Percentiles rank a stretch among this genome's conserved stretches.
phyloP scores from a whole-genome alignment of 2,888 invertebrate genomes.

The Catocala nupta region DNA sequence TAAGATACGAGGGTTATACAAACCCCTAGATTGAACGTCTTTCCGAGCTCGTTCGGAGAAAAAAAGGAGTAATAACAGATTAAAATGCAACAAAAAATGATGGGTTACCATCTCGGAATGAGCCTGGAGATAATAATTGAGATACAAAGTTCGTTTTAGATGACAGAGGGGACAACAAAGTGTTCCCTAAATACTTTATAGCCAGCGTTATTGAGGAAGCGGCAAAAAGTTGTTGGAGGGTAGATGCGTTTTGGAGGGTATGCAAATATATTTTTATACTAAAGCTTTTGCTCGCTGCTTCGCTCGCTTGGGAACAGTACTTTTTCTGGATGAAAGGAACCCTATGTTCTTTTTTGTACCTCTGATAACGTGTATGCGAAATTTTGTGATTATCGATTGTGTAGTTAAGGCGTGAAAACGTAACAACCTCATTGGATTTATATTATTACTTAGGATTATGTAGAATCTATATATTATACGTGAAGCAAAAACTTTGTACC shows the following conservation, averaged over 20 bases:
- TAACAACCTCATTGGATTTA: too few relatives aligned
- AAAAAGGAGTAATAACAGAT: conserved; percentile 18
- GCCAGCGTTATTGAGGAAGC: conserved; percentile 18
- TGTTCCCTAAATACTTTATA: conserved; percentile 28
- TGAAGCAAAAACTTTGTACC: too few relatives aligned
- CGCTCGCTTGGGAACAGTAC: too few relatives aligned
- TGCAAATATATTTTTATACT: neutral
- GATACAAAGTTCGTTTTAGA: conserved; percentile 28
- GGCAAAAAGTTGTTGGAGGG: conserved; percentile 10
- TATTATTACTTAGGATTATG: too few relatives aligned
- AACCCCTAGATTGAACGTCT: too few relatives aligned
- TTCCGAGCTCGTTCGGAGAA: neutral
- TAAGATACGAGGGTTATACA: too few relatives aligned
- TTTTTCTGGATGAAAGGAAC: too few relatives aligned
- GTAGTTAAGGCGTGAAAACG: too few relatives aligned
- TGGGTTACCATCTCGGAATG: conserved; percentile 16
- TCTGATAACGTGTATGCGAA: too few relatives aligned
- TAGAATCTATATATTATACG: too few relatives aligned
- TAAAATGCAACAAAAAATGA: conserved; percentile 34
- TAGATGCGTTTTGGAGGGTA: conserved; percentile 5
- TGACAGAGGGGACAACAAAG: conserved; percentile 33
- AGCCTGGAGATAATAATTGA: conserved; percentile 28
- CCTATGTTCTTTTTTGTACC: neutral
- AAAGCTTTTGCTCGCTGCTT: too few relatives aligned
- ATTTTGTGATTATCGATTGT: too few relatives aligned